Conservation (phyloP, 1,140 invertebrate species). For the Chrysomallon squamiferum region DNA sequence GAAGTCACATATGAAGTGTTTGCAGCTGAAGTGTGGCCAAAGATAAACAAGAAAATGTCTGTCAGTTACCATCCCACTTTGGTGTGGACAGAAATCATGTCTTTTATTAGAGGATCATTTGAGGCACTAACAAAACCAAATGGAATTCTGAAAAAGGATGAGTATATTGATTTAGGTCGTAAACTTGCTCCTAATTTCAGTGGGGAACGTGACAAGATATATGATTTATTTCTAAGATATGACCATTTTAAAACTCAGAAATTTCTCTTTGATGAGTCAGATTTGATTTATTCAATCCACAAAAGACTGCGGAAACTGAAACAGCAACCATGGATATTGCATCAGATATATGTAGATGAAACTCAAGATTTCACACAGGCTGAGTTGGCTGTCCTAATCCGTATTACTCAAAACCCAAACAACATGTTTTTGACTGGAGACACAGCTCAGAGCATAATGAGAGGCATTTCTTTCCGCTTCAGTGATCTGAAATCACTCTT, state of each 20-base stretch:
- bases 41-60: slow-evolving; percentile 35
- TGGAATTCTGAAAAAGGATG: slow-evolving; percentile 31
- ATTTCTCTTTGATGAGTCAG: slow-evolving; percentile 41
- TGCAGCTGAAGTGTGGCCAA: slow-evolving; percentile 46
- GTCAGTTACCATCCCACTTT: slow-evolving; percentile 36
- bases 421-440: slow-evolving; percentile 51
- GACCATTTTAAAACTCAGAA: slow-evolving; percentile 18
- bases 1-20: slow-evolving; percentile 56
- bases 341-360: slow-evolving; percentile 50
- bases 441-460: slow-evolving; percentile 54
- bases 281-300: slow-evolving; percentile 28
- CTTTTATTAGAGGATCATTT: slow-evolving; percentile 53
- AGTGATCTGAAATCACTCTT: slow-evolving; percentile 40
- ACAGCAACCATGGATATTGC: slow-evolving; percentile 16
- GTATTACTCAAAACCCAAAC: slow-evolving; percentile 41
- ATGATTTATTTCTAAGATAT: slow-evolving; percentile 31
- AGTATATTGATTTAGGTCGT: slow-evolving; percentile 37
- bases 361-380: slow-evolving; percentile 54
- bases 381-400: slow-evolving; percentile 43
- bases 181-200: slow-evolving; percentile 47
- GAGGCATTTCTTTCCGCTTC: slow-evolving; percentile 53
- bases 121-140: slow-evolving; percentile 26
- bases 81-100: slow-evolving; percentile 52
- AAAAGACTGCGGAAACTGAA: slow-evolving; percentile 3
- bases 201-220: slow-evolving; percentile 34